These are phyloP conservation scores for Amniataba percoides DNA, from an alignment of 2,797 vertebrate genomes.

Conservation along the genomic window DNA sequence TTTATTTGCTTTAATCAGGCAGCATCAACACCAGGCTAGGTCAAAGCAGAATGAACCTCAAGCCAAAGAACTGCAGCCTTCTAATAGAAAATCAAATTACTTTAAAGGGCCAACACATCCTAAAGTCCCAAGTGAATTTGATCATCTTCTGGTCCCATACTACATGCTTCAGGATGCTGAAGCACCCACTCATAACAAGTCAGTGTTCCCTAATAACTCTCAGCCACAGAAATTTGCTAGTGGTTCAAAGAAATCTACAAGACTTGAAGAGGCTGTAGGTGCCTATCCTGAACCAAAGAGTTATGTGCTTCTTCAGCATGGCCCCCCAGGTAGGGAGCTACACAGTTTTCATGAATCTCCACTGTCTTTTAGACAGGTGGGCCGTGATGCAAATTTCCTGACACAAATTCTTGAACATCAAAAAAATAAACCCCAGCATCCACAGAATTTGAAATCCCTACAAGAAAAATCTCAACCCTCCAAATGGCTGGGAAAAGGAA, in stretches of 20 bases:
- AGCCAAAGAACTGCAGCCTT: neutral
- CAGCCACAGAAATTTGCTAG: neutral
- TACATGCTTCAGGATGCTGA: constrained; percentile 50
- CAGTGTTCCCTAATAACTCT: neutral
- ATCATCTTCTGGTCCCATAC: constrained; percentile 24
- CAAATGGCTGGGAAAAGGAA: neutral
- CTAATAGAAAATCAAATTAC: neutral
- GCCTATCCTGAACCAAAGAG: constrained; percentile 16
- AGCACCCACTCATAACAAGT: constrained; percentile 3
- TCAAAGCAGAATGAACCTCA: neutral
- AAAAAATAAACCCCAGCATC: neutral
- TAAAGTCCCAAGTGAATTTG: neutral
- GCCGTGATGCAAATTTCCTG: constrained; percentile 1
- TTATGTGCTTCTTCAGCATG: constrained; percentile 62
- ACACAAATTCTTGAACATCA: neutral
- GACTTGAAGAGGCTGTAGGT: neutral
- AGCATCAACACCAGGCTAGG: neutral
- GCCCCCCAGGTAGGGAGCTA: constrained; percentile 54
- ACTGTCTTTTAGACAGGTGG: neutral
- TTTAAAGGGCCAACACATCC: neutral
- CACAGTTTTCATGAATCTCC: neutral
- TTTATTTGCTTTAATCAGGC: neutral
- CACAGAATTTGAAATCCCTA: neutral
- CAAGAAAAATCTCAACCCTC: neutral
- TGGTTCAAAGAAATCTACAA: constrained; percentile 2